Base-by-base conservation (phyloP, 2,888 invertebrate species). In the Caenorhabditis sp. region DNA sequence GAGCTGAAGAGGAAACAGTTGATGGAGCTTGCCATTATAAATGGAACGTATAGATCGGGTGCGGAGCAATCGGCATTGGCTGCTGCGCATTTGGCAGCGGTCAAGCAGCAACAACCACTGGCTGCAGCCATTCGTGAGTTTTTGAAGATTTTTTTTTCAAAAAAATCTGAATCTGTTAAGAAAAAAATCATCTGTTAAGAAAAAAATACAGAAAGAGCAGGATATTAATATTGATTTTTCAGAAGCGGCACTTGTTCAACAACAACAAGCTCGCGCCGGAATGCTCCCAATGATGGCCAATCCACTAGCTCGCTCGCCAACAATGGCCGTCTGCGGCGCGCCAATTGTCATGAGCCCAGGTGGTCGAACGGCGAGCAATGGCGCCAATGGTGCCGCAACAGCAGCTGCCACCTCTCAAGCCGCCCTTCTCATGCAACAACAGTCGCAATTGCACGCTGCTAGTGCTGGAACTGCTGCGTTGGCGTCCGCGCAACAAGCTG, bases 11-110 rank as follows among this genome's bases (percentile, higher is more conserved):
- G 99, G 90, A 93, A 97, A 89, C 99, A 99, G 90, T 91, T 99
- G 87, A 99, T 99, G 97, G 99, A 99, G 90, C 91, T 99, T 89
- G 99, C 99, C 88, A 99, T 99, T 88, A 97, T 99, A 89, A 99
- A 99, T 89, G 99, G 99, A 89, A 99, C 99, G 66, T 99, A 97
- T 91, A 92, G 97, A 49, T 70, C 75, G 20, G 72, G 74, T 4
- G 59, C 71, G 38, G 77, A 80, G 31, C 80, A 80, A 59, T 71
- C 56, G n/a, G 80, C 80, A 10, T 59, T 72, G 31, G 77, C 76
- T 10, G 72, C 71, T 21, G 78, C 76, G n/a, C 78, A 78, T 50
- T 52, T 78, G 27, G 78, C 78, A 5, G 77, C 77, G 7, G 74
- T 67, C n/a, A 78, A 78, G 36, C 77, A 78, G 64, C 73, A 72